A percentile compares a stretch with the other conserved stretches of the same genome.
These are phyloP conservation scores for Tipula unca DNA, from an alignment of 2,888 invertebrate species.

Conservation along the genomic window DNA sequence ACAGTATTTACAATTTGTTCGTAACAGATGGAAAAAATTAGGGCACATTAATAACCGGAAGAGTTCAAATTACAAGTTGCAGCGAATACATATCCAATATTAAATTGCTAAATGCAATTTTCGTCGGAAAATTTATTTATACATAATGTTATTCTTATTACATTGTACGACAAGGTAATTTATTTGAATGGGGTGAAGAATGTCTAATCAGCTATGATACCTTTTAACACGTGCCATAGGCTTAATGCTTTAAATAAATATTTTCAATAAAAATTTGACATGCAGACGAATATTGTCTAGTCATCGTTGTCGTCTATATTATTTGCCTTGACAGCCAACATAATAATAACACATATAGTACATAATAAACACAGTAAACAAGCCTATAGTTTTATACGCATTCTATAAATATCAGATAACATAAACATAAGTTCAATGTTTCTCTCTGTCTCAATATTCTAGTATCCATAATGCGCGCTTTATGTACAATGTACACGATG, in stretches of 20 bases:
- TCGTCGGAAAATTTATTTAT: neutral
- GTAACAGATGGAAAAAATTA: neutral
- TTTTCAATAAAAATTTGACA: neutral
- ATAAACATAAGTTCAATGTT: slow-evolving; percentile 8
- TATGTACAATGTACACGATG: neutral
- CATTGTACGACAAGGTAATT: neutral
- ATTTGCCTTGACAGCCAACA: neutral
- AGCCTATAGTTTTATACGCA: neutral
- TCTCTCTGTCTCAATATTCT: neutral
- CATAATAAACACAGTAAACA: neutral
- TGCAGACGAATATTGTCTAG: neutral
- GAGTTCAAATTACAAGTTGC: neutral
- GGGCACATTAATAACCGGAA: neutral
- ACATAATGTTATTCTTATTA: neutral
- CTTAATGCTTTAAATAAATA: neutral
- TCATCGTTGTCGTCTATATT: neutral
- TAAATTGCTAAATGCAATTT: neutral
- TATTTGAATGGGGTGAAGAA: neutral
- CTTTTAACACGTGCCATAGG: neutral
- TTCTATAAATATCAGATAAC: slow-evolving; percentile 14
- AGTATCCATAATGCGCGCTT: neutral
- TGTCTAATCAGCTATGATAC: neutral
- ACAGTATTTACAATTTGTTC: neutral
- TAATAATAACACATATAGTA: neutral
- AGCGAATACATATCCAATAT: neutral